Base-by-base conservation (phyloP, 2,113 vertebrate genomes). In the Loxodonta africana region DNA sequence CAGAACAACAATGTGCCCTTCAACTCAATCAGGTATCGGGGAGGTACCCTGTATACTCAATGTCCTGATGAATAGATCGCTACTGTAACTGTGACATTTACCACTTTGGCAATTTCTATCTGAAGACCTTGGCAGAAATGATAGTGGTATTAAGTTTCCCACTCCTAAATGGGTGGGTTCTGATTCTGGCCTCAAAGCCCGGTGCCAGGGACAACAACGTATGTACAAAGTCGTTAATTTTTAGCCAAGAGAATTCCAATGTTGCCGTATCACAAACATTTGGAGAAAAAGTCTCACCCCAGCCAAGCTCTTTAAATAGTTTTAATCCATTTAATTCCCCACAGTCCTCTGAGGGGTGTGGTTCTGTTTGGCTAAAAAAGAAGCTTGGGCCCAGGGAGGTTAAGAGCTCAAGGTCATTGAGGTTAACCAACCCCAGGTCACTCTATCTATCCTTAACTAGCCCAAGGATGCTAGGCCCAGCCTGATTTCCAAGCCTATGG, bases 101-200 rank as follows among this genome's bases (percentile, higher is more conserved):
- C 0, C 3, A 41, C 5, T 44, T 63, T 15, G 44, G n/a, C 4
- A 37, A 5, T 53, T 80, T 5, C 37, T 5, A 28, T 25, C 57
- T 25, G 41, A 63, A 84, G 82, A 20, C 21, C 14, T 11, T 30
- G 23, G 46, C 85, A 80, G 77, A 88, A 7, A 10, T 8, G 78
- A 44, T 0, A 44, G 74, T 26, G 65, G 28, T 44, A 21, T 7
- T 8, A 0, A 0, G 0, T 10, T 37, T 60, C 46, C 30, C 1
- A 46, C 76, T 57, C 62, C 60, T 11, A 10, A 37, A 8, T 1
- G 21, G 3, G 0, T 30, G 18, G 57, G 46, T n/a, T 88, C n/a
- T 20, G 71, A 57, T 30, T 63, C 44, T 11, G 48, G 28, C 57
- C 85, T 82, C 26, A 25, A 5, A 69, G 60, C 9, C 2, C 0